A percentile compares a stretch with the other conserved stretches of the same genome.
Conservation (phyloP, 37 sponge, comb jelly and placozoan species). For the Aphrocallistes beatrix region DNA sequence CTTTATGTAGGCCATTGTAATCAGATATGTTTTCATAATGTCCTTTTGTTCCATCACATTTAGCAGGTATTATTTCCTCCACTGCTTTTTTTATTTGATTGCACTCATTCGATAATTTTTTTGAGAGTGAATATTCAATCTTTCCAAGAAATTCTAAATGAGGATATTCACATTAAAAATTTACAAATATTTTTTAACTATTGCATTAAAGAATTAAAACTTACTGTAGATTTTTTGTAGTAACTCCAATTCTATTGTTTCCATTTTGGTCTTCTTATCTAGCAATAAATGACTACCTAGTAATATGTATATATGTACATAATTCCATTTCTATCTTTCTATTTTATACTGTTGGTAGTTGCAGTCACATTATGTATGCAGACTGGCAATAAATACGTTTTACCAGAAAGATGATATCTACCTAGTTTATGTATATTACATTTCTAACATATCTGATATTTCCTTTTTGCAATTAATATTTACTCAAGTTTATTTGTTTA, state of each 20-base stretch:
- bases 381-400: too few species aligned
- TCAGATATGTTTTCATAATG: too few species aligned
- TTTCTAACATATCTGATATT: too few species aligned
- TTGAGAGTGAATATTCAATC: background rate
- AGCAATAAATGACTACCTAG: too few species aligned
- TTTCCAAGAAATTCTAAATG: conserved; percentile 2
- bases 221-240: background rate
- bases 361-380: background rate
- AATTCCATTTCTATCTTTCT: too few species aligned
- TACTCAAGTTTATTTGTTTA: background rate
- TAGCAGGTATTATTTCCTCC: too few species aligned
- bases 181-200: background rate
- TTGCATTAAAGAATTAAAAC: background rate
- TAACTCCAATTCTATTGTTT: background rate
- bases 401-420: too few species aligned
- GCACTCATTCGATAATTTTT: background rate
- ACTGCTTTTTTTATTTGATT: background rate
- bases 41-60: too few species aligned
- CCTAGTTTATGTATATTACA: too few species aligned
- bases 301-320: too few species aligned
- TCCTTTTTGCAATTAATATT: background rate
- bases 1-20: too few species aligned
- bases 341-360: background rate
- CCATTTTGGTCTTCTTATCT: background rate
- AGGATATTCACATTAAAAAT: background rate